Percentiles rank a stretch among this genome's conserved stretches.
Conservation (phyloP, 2,797 vertebrate genomes). For the Harpagifer antarcticus region DNA sequence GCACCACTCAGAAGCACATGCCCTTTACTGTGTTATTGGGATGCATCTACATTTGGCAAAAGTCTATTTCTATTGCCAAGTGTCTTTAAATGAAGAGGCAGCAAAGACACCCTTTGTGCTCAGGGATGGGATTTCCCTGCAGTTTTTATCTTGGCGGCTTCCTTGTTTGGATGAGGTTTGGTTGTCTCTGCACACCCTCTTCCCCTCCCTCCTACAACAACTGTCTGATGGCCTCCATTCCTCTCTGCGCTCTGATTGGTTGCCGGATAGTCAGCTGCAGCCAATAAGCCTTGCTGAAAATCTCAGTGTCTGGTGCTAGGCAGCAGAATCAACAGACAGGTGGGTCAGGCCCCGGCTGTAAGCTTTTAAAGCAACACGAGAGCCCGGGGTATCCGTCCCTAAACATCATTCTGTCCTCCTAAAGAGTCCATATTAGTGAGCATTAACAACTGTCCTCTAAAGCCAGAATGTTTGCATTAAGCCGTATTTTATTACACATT, state of each 20-base stretch:
- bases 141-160: constrained; percentile 18
- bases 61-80: constrained; percentile 11
- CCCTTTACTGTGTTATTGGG: constrained; percentile 69
- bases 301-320: constrained; percentile 94
- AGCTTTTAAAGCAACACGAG: constrained; percentile 86
- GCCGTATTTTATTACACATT: not conserved
- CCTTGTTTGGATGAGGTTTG: constrained; percentile 41
- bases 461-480: constrained; percentile 66
- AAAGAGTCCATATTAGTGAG: constrained; percentile 24
- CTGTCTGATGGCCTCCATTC: constrained; percentile 80
- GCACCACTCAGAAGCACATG: constrained; percentile 69
- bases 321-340: constrained; percentile 96
- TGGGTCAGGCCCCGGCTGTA: constrained; percentile 93
- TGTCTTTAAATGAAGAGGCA: constrained; percentile 30
- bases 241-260: constrained; percentile 84
- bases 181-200: constrained; percentile 64
- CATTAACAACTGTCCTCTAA: not conserved
- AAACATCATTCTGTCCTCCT: constrained; percentile 8
- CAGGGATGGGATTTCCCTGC: not conserved
- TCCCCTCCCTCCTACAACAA: constrained; percentile 66
- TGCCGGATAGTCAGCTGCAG: constrained; percentile 90
- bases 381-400: constrained; percentile 13
- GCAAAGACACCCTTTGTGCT: not conserved
- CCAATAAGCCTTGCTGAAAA: constrained; percentile 91
- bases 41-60: constrained; percentile 41